Percentiles rank a stretch among this genome's conserved stretches.
These are phyloP conservation scores for Maniola hyperantus DNA, from an alignment of 2,888 invertebrate species.

Conservation along the genomic window DNA sequence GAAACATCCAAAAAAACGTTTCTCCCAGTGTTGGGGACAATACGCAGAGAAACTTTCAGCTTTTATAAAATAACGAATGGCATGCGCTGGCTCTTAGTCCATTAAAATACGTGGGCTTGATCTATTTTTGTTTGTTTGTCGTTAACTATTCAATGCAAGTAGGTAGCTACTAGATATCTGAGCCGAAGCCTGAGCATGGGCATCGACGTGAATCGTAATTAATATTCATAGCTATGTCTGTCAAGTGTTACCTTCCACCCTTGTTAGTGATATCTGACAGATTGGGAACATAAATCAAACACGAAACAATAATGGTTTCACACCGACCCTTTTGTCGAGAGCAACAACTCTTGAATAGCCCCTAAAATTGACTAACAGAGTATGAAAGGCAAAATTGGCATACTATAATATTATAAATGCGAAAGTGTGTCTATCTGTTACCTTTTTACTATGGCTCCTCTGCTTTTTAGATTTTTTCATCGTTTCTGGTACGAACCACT, in stretches of 20 bases:
- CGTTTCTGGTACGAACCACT: no score
- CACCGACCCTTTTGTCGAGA: not conserved
- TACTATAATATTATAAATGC: no score
- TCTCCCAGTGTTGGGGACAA: no score
- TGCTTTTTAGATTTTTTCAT: no score
- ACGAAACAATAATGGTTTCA: not conserved
- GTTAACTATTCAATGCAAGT: not conserved
- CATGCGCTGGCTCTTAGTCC: no score
- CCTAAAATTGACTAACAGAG: not conserved
- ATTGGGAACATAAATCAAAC: slow-evolving; percentile 7
- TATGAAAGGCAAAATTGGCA: not conserved
- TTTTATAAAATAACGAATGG: no score
- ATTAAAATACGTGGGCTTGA: no score
- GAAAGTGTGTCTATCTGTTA: no score
- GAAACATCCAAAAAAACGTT: no score
- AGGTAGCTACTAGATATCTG: not conserved
- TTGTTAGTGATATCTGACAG: slow-evolving; percentile 9
- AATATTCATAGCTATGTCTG: slow-evolving; percentile 7
- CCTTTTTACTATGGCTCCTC: no score
- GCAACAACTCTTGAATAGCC: not conserved
- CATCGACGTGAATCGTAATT: not conserved
- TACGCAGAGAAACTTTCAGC: no score
- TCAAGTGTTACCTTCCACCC: slow-evolving; percentile 8
- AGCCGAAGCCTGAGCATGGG: not conserved
- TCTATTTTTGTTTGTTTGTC: no score